phyloP scores from a whole-genome alignment of 2,888 invertebrate genomes.

The Catocala sponsa region DNA sequence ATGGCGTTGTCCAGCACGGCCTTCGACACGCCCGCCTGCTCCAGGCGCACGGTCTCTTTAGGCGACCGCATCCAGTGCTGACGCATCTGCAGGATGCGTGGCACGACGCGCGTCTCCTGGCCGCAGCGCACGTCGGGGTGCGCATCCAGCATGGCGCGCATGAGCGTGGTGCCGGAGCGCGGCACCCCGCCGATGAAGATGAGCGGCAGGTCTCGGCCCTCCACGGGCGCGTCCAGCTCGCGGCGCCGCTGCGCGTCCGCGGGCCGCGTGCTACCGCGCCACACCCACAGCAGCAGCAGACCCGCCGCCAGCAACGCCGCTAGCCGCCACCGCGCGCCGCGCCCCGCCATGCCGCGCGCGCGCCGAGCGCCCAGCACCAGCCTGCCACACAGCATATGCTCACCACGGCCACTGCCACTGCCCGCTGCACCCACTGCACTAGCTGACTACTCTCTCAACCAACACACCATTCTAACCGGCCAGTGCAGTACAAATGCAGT shows the following conservation, averaged over 20 bases:
- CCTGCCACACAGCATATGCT: slow-evolving; percentile 6
- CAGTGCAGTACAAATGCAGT: too few relatives aligned
- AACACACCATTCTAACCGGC: too few relatives aligned
- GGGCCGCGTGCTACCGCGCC: slow-evolving; percentile 56
- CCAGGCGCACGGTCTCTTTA: slow-evolving; percentile 95
- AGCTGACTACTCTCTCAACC: too few relatives aligned
- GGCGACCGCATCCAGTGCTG: slow-evolving; percentile 98
- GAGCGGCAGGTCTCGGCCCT: slow-evolving; percentile 96
- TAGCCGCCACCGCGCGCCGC: slow-evolving; percentile 57
- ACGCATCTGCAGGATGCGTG: slow-evolving; percentile 97
- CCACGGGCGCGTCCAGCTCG: slow-evolving; percentile 58
- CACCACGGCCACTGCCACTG: slow-evolving; percentile 20
- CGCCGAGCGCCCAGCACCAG: slow-evolving; percentile 27
- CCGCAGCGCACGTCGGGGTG: slow-evolving; percentile 99
- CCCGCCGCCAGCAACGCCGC: slow-evolving; percentile 57
- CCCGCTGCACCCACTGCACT: not conserved
- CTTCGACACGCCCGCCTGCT: slow-evolving; percentile 97
- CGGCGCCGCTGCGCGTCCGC: slow-evolving; percentile 45
- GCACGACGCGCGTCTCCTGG: slow-evolving; percentile 98
- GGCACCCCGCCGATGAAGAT: slow-evolving; percentile 99
- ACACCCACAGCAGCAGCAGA: slow-evolving; percentile 59
- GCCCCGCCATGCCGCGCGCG: slow-evolving; percentile 49
- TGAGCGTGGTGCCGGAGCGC: slow-evolving; percentile 98
- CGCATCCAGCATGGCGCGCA: slow-evolving; percentile 99
- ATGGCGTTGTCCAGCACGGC: slow-evolving; percentile 98